A percentile compares a stretch with the other conserved stretches of the same genome.
Conservation (phyloP, 1,140 invertebrate species). For the Choristoneura fumiferana region DNA sequence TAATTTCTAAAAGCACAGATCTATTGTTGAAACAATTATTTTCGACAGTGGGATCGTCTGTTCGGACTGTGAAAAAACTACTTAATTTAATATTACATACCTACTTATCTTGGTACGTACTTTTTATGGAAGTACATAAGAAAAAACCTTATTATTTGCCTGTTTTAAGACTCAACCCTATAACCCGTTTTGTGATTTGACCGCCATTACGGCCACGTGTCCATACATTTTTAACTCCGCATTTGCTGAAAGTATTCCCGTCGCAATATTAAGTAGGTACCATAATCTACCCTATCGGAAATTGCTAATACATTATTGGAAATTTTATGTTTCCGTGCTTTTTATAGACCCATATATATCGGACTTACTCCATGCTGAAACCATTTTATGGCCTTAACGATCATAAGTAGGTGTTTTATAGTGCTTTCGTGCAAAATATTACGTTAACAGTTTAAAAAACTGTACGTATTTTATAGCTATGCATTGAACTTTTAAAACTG, state of each 20-base stretch:
- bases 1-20: too few relatives aligned
- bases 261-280: constrained; percentile 27
- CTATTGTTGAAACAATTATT: too few relatives aligned
- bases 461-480: background rate
- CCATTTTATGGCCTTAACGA: constrained; percentile 58
- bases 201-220: background rate
- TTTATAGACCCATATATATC: constrained; percentile 68
- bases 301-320: constrained; percentile 63
- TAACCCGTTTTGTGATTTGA: constrained; percentile 22
- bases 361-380: constrained; percentile 58
- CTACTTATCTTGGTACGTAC: too few relatives aligned
- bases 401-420: constrained; percentile 66
- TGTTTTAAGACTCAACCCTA: background rate
- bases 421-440: constrained; percentile 27
- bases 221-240: background rate
- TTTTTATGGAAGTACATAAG: too few relatives aligned
- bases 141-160: background rate
- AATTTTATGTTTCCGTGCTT: constrained; percentile 63
- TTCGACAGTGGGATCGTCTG: too few relatives aligned
- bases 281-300: constrained; percentile 53
- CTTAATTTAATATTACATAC: too few relatives aligned
- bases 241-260: constrained; percentile 21
- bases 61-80: too few relatives aligned
- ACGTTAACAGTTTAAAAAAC: constrained; percentile 11
- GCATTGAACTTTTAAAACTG: background rate